Evolutionary conservation across 2,113 vertebrate genomes (phyloP).

Genomic region (Heliornis fulica): DNA sequence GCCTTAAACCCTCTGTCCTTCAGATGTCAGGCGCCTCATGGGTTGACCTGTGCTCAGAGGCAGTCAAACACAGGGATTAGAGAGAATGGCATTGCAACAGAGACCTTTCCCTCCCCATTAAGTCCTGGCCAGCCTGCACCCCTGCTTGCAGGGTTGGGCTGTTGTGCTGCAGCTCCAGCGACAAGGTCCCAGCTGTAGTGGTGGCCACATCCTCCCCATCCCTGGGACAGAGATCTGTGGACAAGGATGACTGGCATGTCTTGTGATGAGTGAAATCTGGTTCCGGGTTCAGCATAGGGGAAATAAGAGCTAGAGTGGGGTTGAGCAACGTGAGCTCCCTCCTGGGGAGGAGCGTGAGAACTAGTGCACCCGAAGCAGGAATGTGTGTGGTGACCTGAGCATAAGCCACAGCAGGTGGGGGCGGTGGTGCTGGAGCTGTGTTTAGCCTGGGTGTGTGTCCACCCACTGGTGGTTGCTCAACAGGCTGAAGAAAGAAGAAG

Average conservation of each 20-base stretch:
- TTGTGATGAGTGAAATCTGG: not conserved
- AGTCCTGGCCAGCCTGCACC: not conserved
- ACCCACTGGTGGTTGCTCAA: slow-evolving; percentile 58
- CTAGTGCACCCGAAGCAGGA: slow-evolving; percentile 18
- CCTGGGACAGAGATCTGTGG: not conserved
- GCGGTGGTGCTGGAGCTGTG: not conserved
- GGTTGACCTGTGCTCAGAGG: not conserved
- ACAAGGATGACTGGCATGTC: not conserved
- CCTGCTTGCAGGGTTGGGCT: rapidly evolving
- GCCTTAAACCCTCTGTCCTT: not conserved
- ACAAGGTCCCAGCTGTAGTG: not conserved
- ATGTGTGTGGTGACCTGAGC: slow-evolving; percentile 40
- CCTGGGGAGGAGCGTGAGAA: slow-evolving; percentile 33
- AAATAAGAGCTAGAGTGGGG: not conserved
- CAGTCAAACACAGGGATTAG: not conserved
- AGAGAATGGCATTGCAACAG: not conserved
- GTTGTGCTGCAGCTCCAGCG: not conserved
- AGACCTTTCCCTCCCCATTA: not conserved
- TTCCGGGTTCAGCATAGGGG: not conserved
- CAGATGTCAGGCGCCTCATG: not conserved
- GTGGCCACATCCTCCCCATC: rapidly evolving
- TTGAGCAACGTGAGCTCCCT: not conserved
- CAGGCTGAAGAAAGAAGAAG: not conserved
- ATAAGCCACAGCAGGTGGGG: not conserved
- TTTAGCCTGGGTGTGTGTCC: slow-evolving; percentile 63